A percentile compares a stretch with the other conserved stretches of the same genome.
Evolutionary conservation across 2,113 vertebrate genomes (phyloP).

Genomic region (Melanerpes aurifrons): DNA sequence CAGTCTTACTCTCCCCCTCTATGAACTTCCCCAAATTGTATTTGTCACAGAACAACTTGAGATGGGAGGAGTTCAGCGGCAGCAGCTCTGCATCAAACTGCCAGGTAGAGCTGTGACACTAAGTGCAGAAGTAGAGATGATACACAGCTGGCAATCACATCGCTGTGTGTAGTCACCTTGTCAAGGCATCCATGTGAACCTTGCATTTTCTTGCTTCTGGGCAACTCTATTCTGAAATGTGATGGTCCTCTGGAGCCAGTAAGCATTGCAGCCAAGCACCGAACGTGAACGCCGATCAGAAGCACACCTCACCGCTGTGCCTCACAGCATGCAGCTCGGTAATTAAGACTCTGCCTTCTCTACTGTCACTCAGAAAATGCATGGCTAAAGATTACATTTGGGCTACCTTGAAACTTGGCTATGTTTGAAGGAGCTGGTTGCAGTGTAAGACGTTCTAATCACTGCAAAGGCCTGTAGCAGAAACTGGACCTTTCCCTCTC

Average conservation of each 20-base stretch:
- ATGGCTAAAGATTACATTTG: rapidly evolving
- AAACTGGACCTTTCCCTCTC: neutral
- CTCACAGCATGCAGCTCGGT: rapidly evolving
- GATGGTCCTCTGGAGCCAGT: neutral
- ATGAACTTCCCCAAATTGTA: rapidly evolving
- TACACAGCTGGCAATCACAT: neutral
- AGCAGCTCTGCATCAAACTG: neutral
- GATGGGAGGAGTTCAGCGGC: neutral
- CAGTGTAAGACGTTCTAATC: rapidly evolving
- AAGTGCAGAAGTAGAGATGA: neutral
- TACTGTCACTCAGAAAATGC: rapidly evolving
- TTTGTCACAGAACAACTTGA: neutral
- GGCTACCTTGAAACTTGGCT: neutral
- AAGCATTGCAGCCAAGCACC: rapidly evolving
- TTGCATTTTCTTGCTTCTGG: neutral
- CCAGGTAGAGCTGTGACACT: rapidly evolving
- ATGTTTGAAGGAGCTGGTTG: rapidly evolving
- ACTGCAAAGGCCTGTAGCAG: rapidly evolving
- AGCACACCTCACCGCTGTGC: rapidly evolving
- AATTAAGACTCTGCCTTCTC: rapidly evolving
- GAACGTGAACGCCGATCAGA: rapidly evolving
- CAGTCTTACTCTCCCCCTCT: neutral
- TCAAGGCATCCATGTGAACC: neutral
- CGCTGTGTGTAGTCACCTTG: rapidly evolving
- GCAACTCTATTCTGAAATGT: rapidly evolving